Evolutionary conservation across 2,888 invertebrate species (phyloP), one percentile per base, ranked within the genome.

Genomic region (Drosophila stalkeri): DNA sequence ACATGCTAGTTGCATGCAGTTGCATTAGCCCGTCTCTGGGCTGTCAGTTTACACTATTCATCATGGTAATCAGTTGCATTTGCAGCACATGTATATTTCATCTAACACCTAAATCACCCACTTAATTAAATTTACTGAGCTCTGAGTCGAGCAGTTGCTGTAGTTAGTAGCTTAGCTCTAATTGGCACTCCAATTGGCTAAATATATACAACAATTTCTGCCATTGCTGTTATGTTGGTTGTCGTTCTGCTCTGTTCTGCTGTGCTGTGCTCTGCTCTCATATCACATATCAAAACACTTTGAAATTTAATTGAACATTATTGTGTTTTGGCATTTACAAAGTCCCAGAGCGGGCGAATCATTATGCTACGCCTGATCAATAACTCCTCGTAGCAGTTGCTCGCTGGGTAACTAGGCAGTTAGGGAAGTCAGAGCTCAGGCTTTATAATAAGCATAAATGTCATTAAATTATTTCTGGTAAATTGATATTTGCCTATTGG

Each of bases 401-500:
- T 39, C 23, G 41, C n/a, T 12, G 14, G 37, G 23, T 20, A 52
- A 20, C 18, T 14, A 8, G 54, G 37, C 16, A 39, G 37, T 7
- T 18, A 11, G 35, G 54, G 20, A 8, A 39, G 37, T 7, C 14
- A 14, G 35, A 31, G 37, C 1, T 11, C 1, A 9, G 47, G 12
- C 18, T 33, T 54, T 63, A 71, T 79, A 81, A 81, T 72, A 77
- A 67, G 75, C 72, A 75, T 56, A 63, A 75, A 75, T 82, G 70
- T 63, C 67, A 81, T 79, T 81, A 65, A 82, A 74, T 80, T 74
- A 85, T 80, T 70, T 68, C 65, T 74, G 63, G 47, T 74, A 77
- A 80, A 74, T 80, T 66, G 77, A 74, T 80, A 76, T 82, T 71
- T 81, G 63, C 57, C 55, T n/a, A 57, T 61, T 78, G 56, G 73